Evolutionary conservation across 1,140 invertebrate species (phyloP), one percentile per base, ranked within the genome.

Genomic region (Procambarus virginalis): DNA sequence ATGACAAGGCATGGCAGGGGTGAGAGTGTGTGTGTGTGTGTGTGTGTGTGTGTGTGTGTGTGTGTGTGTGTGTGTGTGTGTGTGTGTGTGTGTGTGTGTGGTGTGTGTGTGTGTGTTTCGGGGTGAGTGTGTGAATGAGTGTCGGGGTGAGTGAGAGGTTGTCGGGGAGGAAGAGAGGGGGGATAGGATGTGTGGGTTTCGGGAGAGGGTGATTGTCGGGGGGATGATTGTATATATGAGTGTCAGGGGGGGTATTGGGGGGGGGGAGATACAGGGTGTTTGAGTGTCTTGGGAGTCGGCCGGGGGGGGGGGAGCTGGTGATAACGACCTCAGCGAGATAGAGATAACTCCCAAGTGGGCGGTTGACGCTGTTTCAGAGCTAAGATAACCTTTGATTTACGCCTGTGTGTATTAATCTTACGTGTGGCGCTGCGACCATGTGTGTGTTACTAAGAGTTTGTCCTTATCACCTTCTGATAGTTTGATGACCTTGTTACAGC

Each of bases 391-490:
- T 34, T 9, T 73, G 68, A 73, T 73, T 73, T 73, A 73, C 6
- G 5, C 34, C 2, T 34, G 68, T 73, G 68, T 34, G 22, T 73
- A 34, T 73, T 73, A 10, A n/a, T 22, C 22, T 5, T 73, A 34
- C 34, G n/a, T 22, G 10, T 10, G 20, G 68, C 68, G 34, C 2
- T 73, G 10, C 68, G 68, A 9, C 22, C n/a, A 34, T 34, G 68
- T 73, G 68, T 34, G 34, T 34, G 68, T 73, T 6, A 34, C 34
- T 20, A 34, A 4, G 14, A 34, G 8, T 73, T 73, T 73, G 6
- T 73, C 20, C n/a, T 73, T 73, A 73, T 73, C 68, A 4, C n/a
- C n/a, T 73, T 34, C n/a, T 73, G 68, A 73, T 73, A 34, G 68
- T 73, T 73, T 73, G 22, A 73, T 34, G 68, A 6, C n/a, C n/a